phyloP scores from a whole-genome alignment of 2,113 vertebrate genomes.

The Rhinopithecus roxellana region DNA sequence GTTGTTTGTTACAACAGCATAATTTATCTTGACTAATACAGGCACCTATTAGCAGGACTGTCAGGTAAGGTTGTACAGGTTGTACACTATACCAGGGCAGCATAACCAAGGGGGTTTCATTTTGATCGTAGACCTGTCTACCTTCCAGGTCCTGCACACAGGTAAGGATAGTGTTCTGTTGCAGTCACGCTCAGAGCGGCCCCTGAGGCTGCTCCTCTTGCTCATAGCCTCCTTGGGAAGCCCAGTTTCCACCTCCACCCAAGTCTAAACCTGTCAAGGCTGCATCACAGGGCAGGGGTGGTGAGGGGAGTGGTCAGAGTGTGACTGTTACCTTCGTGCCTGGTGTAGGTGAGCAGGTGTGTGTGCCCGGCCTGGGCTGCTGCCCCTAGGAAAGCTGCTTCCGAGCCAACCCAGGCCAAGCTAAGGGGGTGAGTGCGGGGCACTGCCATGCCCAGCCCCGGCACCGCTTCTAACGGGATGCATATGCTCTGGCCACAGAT shows the following conservation, averaged over 20 bases:
- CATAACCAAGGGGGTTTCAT: background rate
- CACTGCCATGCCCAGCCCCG: background rate
- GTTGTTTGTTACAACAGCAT: background rate
- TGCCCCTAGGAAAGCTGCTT: background rate
- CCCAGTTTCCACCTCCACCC: background rate
- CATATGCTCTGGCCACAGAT: slow-evolving; percentile 43
- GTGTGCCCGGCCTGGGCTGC: background rate
- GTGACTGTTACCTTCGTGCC: background rate
- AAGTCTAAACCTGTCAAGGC: background rate
- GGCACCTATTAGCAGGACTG: background rate
- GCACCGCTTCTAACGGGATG: slow-evolving; percentile 44
- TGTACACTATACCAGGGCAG: background rate
- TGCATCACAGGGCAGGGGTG: background rate
- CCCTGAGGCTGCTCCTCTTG: background rate
- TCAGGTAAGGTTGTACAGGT: background rate
- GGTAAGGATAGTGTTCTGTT: background rate
- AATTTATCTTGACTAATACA: background rate
- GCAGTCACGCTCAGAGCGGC: too few species aligned
- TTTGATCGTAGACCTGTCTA: background rate
- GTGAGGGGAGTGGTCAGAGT: accelerated
- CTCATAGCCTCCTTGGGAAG: background rate
- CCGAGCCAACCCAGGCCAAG: background rate
- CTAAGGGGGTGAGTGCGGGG: accelerated
- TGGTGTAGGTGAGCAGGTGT: background rate
- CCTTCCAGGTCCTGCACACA: background rate